phyloP scores from a whole-genome alignment of 2,113 vertebrate genomes.

The Catagonus wagneri region DNA sequence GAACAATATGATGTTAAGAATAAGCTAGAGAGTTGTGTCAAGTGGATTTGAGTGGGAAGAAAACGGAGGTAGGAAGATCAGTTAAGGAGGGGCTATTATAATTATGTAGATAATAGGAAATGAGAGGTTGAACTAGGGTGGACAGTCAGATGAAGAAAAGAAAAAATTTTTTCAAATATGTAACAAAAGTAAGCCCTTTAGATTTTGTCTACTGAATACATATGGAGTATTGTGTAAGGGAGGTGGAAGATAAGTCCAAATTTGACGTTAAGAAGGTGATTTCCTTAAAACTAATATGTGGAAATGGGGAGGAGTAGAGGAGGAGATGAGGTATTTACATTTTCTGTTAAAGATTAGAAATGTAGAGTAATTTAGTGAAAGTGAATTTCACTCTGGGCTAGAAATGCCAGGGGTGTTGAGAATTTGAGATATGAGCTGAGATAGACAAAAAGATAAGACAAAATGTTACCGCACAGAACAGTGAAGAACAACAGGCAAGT shows the following conservation, averaged over 20 bases:
- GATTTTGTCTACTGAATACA: neutral
- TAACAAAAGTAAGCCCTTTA: slow-evolving; percentile 4
- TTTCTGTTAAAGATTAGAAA: neutral
- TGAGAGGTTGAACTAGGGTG: neutral
- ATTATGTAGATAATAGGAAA: neutral
- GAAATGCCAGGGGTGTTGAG: neutral
- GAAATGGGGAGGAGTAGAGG: neutral
- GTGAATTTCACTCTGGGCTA: neutral
- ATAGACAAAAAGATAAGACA: neutral
- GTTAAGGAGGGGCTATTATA: neutral
- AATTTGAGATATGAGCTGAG: neutral
- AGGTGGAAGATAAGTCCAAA: neutral
- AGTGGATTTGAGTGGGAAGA: neutral
- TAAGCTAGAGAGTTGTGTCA: neutral
- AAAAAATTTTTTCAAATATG: slow-evolving; percentile 32
- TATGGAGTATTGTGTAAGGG: neutral
- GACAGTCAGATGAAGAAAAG: neutral
- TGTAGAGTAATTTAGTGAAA: neutral
- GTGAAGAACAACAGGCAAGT: neutral
- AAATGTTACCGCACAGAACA: neutral
- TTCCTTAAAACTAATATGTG: neutral
- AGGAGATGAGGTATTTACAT: neutral
- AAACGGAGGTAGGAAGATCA: neutral
- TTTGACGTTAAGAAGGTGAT: neutral
- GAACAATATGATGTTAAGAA: neutral